Percentiles rank a stretch among this genome's conserved stretches.
phyloP scores from a whole-genome alignment of 2,113 vertebrate genomes.

The Rhinolophus ferrumequinum region DNA sequence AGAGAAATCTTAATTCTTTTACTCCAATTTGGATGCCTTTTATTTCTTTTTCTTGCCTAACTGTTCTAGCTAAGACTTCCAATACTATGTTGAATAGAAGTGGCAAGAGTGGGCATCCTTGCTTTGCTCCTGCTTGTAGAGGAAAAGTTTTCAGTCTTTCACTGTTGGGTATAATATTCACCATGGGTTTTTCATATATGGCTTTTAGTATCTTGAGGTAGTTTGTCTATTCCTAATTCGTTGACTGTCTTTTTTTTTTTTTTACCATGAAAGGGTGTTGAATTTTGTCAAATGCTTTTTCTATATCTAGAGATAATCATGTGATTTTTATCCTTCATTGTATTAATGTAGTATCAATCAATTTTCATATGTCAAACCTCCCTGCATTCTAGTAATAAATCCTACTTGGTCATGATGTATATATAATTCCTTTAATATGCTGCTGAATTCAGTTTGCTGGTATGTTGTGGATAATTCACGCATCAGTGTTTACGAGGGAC shows the following conservation, averaged over 20 bases:
- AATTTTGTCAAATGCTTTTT: constrained; percentile 5
- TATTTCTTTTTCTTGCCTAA: constrained; percentile 1
- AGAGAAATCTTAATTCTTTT: background rate
- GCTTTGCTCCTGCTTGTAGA: background rate
- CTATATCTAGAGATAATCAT: background rate
- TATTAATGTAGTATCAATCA: background rate
- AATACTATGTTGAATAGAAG: background rate
- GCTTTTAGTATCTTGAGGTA: background rate
- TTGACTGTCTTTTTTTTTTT: background rate
- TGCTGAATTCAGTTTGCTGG: background rate
- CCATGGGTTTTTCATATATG: background rate
- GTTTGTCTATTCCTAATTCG: background rate
- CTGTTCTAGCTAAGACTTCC: background rate
- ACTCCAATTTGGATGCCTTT: background rate
- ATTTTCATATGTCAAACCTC: background rate
- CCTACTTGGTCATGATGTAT: background rate
- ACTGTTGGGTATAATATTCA: background rate
- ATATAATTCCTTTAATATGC: background rate
- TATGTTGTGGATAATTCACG: background rate
- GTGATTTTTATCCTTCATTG: background rate
- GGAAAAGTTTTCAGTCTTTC: background rate
- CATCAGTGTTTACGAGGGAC: background rate
- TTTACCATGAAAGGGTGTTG: background rate
- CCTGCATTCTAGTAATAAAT: constrained; percentile 20
- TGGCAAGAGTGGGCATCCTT: background rate